These are phyloP conservation scores for Talpa occidentalis DNA, from an alignment of 2,113 vertebrate genomes.

Conservation along the genomic window DNA sequence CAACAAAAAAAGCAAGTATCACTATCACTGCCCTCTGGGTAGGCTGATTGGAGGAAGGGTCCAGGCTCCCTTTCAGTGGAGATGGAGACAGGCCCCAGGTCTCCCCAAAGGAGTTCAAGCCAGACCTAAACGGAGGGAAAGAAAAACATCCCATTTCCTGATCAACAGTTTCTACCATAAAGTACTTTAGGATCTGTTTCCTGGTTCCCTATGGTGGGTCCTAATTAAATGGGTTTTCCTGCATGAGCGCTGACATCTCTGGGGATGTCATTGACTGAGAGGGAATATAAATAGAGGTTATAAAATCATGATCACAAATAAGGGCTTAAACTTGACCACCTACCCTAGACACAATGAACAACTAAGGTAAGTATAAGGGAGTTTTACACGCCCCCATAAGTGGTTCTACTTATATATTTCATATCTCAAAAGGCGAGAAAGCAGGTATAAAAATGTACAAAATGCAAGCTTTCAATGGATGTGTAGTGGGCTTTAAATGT, in stretches of 20 bases:
- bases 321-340: conserved; percentile 9
- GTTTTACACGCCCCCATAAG: not conserved
- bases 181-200: conserved; percentile 55
- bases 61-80: not conserved
- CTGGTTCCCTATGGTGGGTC: conserved; percentile 54
- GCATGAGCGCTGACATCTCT: conserved; percentile 1
- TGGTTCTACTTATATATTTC: not conserved
- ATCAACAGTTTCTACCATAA: conserved; percentile 38
- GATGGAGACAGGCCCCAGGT: not conserved
- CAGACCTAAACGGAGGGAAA: not conserved
- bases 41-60: not conserved
- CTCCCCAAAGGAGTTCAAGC: not conserved
- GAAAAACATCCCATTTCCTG: conserved; percentile 58
- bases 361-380: not conserved
- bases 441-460: not conserved
- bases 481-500: not conserved
- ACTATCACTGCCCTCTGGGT: not conserved
- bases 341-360: not conserved
- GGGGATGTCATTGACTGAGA: not conserved
- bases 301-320: conserved; percentile 4
- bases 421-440: not conserved
- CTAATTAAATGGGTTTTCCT: conserved; percentile 63
- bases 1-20: not conserved
- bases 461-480: not conserved
- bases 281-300: not conserved